Evolutionary conservation across 2,888 invertebrate species (phyloP).

Genomic region (Bursaphelenchus okinawaensis): DNA sequence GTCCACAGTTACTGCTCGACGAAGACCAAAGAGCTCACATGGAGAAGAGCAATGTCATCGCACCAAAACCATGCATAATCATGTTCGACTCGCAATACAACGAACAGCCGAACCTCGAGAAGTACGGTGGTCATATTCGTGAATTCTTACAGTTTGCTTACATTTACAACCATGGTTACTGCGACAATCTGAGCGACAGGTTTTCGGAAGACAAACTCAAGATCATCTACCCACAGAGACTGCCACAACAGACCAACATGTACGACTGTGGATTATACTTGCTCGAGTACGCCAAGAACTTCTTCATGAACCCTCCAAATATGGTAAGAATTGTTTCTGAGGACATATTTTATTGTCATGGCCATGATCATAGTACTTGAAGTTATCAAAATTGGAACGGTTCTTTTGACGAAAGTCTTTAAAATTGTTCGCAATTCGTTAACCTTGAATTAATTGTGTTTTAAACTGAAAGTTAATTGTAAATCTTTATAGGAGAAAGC

Average conservation of each 20-base stretch:
- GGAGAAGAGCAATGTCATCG: constrained; percentile 14
- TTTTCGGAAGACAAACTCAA: constrained; percentile 19
- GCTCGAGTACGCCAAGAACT: constrained; percentile 43
- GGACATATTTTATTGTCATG: too few relatives aligned
- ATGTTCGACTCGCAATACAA: constrained; percentile 43
- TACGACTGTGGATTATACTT: constrained; percentile 47
- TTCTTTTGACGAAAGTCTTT: too few relatives aligned
- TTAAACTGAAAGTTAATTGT: background rate
- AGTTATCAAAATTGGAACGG: too few relatives aligned
- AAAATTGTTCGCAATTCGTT: background rate
- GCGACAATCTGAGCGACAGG: constrained; percentile 7
- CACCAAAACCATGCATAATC: constrained; percentile 18
- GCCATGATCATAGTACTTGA: too few relatives aligned
- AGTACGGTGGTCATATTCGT: constrained; percentile 33
- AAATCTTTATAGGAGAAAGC: constrained; percentile 10
- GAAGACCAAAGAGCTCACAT: background rate
- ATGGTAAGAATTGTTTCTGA: too few relatives aligned
- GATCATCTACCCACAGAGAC: constrained; percentile 15
- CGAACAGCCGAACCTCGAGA: constrained; percentile 28
- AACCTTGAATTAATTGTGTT: too few relatives aligned
- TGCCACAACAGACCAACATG: constrained; percentile 32
- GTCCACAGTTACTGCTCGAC: constrained; percentile 16
- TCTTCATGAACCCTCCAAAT: constrained; percentile 41
- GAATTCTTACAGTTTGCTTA: constrained; percentile 32
- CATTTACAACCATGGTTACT: constrained; percentile 6